phyloP scores from a whole-genome alignment of 2,797 vertebrate genomes.

The Allobates femoralis region DNA sequence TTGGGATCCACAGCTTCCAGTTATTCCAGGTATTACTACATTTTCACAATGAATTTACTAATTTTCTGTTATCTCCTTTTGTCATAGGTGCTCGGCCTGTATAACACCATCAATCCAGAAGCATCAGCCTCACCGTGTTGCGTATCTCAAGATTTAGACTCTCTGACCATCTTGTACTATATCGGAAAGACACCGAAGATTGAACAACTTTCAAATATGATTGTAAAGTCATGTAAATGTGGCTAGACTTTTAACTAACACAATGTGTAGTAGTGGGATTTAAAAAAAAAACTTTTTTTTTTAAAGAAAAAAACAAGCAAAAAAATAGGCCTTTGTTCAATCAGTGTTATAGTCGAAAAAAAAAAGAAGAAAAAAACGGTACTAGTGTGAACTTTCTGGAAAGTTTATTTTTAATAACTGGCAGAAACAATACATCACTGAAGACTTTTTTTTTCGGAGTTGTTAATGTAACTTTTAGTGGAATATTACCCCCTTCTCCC shows the following conservation, averaged over 20 bases:
- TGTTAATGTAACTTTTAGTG: slow-evolving; percentile 77
- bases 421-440: slow-evolving; percentile 74
- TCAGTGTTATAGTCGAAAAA: slow-evolving; percentile 74
- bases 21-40: background rate
- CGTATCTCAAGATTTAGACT: slow-evolving; percentile 94
- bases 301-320: slow-evolving; percentile 59
- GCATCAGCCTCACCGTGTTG: slow-evolving; percentile 95
- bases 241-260: slow-evolving; percentile 81
- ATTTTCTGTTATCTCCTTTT: slow-evolving; percentile 6
- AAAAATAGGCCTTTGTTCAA: slow-evolving; percentile 70
- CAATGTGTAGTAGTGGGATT: slow-evolving; percentile 17
- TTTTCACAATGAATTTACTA: background rate
- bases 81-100: slow-evolving; percentile 89
- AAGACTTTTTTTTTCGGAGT: slow-evolving; percentile 76
- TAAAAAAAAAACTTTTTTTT: slow-evolving; percentile 29
- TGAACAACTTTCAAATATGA: slow-evolving; percentile 97
- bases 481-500: slow-evolving; percentile 62
- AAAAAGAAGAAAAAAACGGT: slow-evolving; percentile 74
- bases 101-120: slow-evolving; percentile 96
- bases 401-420: slow-evolving; percentile 74
- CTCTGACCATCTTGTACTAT: slow-evolving; percentile 95
- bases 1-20: background rate
- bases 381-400: slow-evolving; percentile 77
- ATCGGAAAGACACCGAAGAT: slow-evolving; percentile 96
- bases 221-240: slow-evolving; percentile 98